Conservation (phyloP, 2,797 vertebrate species). For the Sebastes melanostomus region DNA sequence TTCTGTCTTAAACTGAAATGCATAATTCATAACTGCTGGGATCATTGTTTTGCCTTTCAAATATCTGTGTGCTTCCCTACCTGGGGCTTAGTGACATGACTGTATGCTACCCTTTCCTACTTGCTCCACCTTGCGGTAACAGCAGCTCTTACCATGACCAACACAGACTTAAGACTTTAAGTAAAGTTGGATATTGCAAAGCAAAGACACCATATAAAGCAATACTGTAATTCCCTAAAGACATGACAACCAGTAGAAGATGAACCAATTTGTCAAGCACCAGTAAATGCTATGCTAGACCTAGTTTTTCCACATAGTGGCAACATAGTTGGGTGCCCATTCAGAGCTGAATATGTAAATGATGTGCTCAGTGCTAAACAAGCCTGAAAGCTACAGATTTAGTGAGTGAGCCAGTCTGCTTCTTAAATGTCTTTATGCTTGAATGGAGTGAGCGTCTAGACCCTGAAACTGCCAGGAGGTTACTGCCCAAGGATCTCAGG, state of each 20-base stretch:
- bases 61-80: not conserved
- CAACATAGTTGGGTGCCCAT: not conserved
- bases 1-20: slow-evolving; percentile 20
- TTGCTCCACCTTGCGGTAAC: not conserved
- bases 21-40: slow-evolving; percentile 25
- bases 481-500: not conserved
- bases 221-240: not conserved
- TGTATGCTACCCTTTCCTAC: not conserved
- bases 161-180: not conserved
- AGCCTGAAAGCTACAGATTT: slow-evolving; percentile 18
- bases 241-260: not conserved
- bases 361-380: slow-evolving; percentile 6
- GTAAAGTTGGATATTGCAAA: not conserved
- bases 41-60: slow-evolving; percentile 22
- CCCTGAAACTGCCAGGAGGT: not conserved
- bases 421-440: slow-evolving; percentile 1
- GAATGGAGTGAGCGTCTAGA: not conserved
- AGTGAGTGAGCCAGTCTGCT: not conserved
- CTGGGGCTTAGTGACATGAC: not conserved
- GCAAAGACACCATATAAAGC: not conserved
- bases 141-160: not conserved
- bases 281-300: not conserved
- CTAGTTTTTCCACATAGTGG: not conserved
- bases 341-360: slow-evolving; percentile 37
- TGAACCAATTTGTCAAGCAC: slow-evolving; percentile 6